Evolutionary conservation across 2,888 invertebrate genomes (phyloP), one percentile per base, ranked within the genome.

Genomic region (Theodoxus fluviatilis): DNA sequence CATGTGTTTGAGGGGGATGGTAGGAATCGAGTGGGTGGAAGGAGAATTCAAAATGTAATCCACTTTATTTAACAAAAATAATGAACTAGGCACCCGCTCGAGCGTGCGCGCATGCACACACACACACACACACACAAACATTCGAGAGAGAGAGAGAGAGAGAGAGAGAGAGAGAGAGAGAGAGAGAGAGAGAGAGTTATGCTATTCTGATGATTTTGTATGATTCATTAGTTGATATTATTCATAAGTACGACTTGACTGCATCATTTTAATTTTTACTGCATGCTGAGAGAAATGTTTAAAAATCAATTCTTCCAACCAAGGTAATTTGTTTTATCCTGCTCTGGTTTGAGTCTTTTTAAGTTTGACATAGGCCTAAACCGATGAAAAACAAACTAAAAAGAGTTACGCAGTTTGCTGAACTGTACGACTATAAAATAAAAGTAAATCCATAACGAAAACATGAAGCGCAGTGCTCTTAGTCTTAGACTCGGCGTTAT

Each of bases 41-140:
- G n/a, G n/a, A n/a, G n/a, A n/a, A n/a, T n/a, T n/a, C n/a, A n/a
- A n/a, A n/a, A n/a, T n/a, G n/a, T n/a, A n/a, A n/a, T n/a, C n/a
- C n/a, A n/a, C n/a, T n/a, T n/a, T n/a, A n/a, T n/a, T n/a, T n/a
- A n/a, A n/a, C n/a, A n/a, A n/a, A n/a, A n/a, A n/a, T n/a, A n/a
- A n/a, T n/a, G n/a, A n/a, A 9, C 15, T 12, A 25, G 28, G 28
- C 52, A n/a, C 52, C 15, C 52, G 28, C 15, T 31, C 52, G 22
- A 18, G 52, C 52, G 22, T 25, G 52, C 52, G 22, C 52, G 52
- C 52, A 52, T 25, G 52, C 52, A 52, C 52, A n/a, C 52, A 52
- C 52, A n/a, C 52, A 52, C 52, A n/a, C 52, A 52, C 52, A n/a
- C 52, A 52, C 52, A n/a, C 52, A 52, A 18, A n/a, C 52, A 52